Evolutionary conservation across 2,888 invertebrate genomes (phyloP).

Genomic region (Drosophila kokeensis): DNA sequence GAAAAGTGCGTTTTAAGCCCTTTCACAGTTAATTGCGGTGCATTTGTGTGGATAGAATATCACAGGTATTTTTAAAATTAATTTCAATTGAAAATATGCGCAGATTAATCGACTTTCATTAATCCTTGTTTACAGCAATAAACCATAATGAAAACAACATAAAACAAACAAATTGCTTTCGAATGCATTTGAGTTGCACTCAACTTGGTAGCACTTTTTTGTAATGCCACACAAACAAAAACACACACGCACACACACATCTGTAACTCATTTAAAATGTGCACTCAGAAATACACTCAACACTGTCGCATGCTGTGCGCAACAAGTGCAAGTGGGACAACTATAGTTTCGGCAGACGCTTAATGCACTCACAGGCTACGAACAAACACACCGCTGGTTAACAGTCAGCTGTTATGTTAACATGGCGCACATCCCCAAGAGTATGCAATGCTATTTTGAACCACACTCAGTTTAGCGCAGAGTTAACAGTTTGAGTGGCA

Average conservation of each 20-base stretch:
- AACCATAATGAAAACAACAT: neutral
- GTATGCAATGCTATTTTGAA: conserved; percentile 33
- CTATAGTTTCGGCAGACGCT: conserved; percentile 5
- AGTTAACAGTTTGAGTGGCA: conserved; percentile 41
- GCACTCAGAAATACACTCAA: conserved; percentile 27
- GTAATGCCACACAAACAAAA: conserved; percentile 8
- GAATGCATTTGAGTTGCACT: conserved; percentile 33
- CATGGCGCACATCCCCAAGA: conserved; percentile 43
- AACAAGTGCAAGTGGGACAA: conserved; percentile 48
- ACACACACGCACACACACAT: conserved; percentile 7
- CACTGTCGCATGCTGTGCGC: neutral
- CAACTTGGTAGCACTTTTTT: conserved; percentile 54
- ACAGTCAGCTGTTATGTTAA: conserved; percentile 36
- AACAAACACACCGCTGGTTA: neutral
- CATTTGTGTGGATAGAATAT: conserved; percentile 3
- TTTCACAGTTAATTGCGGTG: conserved; percentile 34
- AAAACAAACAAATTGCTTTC: conserved; percentile 2
- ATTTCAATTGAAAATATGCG: neutral
- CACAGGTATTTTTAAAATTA: conserved; percentile 7
- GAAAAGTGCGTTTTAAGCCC: conserved; percentile 50
- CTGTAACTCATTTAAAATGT: conserved; percentile 24
- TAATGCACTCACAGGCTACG: conserved; percentile 24
- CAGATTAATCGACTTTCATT: neutral
- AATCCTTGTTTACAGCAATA: neutral
- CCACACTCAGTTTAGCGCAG: conserved; percentile 25